These are phyloP conservation scores for Platypus cylindrus DNA, from an alignment of 2,888 invertebrate species.

Conservation along the genomic window DNA sequence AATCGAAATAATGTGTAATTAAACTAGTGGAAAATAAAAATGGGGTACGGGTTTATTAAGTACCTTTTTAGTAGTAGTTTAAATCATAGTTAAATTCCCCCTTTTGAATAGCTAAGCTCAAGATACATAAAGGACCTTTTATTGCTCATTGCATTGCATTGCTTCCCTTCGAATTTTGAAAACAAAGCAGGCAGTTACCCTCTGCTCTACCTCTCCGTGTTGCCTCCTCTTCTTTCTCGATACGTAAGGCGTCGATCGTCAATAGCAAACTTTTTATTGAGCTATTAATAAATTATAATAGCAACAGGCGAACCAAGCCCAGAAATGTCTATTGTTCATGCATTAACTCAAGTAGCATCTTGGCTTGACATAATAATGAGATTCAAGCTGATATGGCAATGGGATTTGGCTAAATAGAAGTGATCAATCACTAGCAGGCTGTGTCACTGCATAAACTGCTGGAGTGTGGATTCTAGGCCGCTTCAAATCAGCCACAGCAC, in stretches of 20 bases:
- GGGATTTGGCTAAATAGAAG: slow-evolving; percentile 29
- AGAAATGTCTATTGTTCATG: slow-evolving; percentile 35
- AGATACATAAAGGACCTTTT: slow-evolving; percentile 15
- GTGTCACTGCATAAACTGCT: slow-evolving; percentile 31
- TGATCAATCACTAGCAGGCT: slow-evolving; percentile 33
- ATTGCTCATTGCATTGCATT: slow-evolving; percentile 15
- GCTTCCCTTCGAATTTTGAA: slow-evolving; percentile 12
- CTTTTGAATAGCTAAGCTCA: slow-evolving; percentile 14
- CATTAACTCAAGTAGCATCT: slow-evolving; percentile 38
- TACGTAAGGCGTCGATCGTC: slow-evolving; percentile 10
- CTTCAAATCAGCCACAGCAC: slow-evolving; percentile 15
- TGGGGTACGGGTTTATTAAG: too few relatives aligned
- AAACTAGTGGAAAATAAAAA: too few relatives aligned
- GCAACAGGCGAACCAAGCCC: slow-evolving; percentile 35
- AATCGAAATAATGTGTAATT: too few relatives aligned
- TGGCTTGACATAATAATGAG: slow-evolving; percentile 39
- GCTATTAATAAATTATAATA: slow-evolving; percentile 39
- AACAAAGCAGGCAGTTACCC: slow-evolving; percentile 12
- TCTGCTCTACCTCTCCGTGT: neutral
- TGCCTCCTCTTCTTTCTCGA: too few relatives aligned
- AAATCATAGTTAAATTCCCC: slow-evolving; percentile 12
- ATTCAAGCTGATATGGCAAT: slow-evolving; percentile 37
- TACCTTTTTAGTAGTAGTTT: slow-evolving; percentile 16
- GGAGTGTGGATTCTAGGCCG: slow-evolving; percentile 17
- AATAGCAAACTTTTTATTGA: slow-evolving; percentile 34